A percentile compares a stretch with the other conserved stretches of the same genome.
These are phyloP conservation scores for Pteropus alecto DNA, from an alignment of 2,113 vertebrate genomes.

Conservation along the genomic window DNA sequence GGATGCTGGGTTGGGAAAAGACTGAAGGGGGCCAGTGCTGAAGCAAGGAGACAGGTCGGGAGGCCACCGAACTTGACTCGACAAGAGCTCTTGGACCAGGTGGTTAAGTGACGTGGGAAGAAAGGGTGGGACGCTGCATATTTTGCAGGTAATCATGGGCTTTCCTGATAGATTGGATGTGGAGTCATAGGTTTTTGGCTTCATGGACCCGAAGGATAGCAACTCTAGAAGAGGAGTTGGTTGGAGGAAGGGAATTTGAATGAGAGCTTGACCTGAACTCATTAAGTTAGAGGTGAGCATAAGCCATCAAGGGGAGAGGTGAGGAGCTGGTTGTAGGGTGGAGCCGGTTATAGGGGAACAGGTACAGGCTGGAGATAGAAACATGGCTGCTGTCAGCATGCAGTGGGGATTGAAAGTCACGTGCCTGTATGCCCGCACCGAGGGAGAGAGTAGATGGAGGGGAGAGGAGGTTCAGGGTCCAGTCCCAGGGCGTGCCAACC, in stretches of 20 bases:
- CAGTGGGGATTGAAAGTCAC: background rate
- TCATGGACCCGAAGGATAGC: background rate
- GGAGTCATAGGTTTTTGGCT: background rate
- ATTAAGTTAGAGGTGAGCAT: fast-evolving
- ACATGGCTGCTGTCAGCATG: fast-evolving
- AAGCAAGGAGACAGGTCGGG: background rate
- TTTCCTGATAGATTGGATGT: background rate
- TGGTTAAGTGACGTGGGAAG: background rate
- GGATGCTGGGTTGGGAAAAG: background rate
- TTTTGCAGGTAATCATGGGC: background rate
- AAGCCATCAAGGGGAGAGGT: background rate
- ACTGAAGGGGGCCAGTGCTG: background rate
- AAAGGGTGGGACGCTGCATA: background rate
- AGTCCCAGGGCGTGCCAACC: fast-evolving
- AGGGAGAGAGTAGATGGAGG: background rate
- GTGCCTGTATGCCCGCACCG: background rate
- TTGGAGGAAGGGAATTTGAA: background rate
- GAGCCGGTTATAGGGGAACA: background rate
- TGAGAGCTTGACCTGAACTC: too few relatives aligned
- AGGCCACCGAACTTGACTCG: background rate
- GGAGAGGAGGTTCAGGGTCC: too few relatives aligned
- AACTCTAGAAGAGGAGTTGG: fast-evolving
- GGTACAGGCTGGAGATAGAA: background rate
- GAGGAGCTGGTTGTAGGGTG: background rate
- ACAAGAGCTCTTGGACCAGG: background rate